Conservation (phyloP, 2,888 invertebrate genomes). For the Copidosoma aretas region DNA sequence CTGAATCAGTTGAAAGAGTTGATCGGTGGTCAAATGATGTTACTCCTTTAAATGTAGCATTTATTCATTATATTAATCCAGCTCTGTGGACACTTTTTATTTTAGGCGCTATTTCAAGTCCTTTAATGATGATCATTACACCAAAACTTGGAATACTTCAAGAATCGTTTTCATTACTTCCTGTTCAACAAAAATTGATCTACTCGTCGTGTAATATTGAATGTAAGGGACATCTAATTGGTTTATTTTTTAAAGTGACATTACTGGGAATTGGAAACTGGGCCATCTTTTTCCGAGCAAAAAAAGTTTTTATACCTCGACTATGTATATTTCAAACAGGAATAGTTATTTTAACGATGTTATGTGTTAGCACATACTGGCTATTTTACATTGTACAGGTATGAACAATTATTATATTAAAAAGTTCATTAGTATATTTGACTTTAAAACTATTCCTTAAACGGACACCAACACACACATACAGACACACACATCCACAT, state of each 20-base stretch:
- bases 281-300: constrained; percentile 87
- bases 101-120: constrained; percentile 86
- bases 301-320: constrained; percentile 87
- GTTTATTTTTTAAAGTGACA: constrained; percentile 88
- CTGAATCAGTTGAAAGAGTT: constrained; percentile 90
- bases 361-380: constrained; percentile 97
- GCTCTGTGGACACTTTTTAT: constrained; percentile 76
- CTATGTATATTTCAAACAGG: constrained; percentile 90
- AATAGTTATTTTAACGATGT: constrained; percentile 84
- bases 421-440: no score
- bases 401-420: constrained; percentile 13
- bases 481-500: no score
- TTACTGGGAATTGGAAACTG: constrained; percentile 89
- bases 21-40: constrained; percentile 82
- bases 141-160: constrained; percentile 89
- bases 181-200: constrained; percentile 74
- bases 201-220: constrained; percentile 87
- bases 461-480: no score
- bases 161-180: constrained; percentile 71
- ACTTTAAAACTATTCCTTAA: no score
- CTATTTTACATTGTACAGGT: constrained; percentile 93
- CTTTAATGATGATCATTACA: constrained; percentile 92
- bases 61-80: constrained; percentile 84
- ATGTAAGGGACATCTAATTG: constrained; percentile 91
- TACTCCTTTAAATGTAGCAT: constrained; percentile 73